A percentile compares a stretch with the other conserved stretches of the same genome.
phyloP scores from a whole-genome alignment of 1,140 invertebrate genomes.

The Eulimnadia texana region DNA sequence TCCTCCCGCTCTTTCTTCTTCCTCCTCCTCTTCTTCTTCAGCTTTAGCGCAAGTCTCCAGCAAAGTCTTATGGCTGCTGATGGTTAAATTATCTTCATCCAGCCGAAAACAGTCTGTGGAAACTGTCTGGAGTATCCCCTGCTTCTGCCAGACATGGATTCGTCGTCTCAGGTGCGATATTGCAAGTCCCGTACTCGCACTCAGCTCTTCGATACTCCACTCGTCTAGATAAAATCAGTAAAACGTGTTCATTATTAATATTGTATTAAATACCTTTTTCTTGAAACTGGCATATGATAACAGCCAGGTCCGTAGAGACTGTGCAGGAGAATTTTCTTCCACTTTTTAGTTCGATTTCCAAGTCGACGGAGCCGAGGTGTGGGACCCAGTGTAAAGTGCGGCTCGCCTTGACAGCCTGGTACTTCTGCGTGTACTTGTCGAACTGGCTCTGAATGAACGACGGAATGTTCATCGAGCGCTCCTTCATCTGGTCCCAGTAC shows the following conservation, averaged over 20 bases:
- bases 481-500: slow-evolving; percentile 95
- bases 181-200: slow-evolving; percentile 66
- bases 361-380: slow-evolving; percentile 76
- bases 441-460: slow-evolving; percentile 62
- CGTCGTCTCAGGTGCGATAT: slow-evolving; percentile 63
- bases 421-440: slow-evolving; percentile 75
- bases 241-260: not conserved
- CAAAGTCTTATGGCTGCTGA: slow-evolving; percentile 22
- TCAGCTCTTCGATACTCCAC: slow-evolving; percentile 72
- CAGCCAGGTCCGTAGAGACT: slow-evolving; percentile 83
- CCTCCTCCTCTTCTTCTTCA: slow-evolving; percentile 76
- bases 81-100: slow-evolving; percentile 48
- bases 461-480: slow-evolving; percentile 80
- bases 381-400: slow-evolving; percentile 87
- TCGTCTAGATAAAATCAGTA: slow-evolving; percentile 35
- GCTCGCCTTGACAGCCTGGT: slow-evolving; percentile 79
- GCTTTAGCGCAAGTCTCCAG: slow-evolving; percentile 31
- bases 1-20: slow-evolving; percentile 74
- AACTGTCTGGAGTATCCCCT: slow-evolving; percentile 60
- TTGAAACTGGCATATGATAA: slow-evolving; percentile 89
- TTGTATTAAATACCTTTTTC: slow-evolving; percentile 47
- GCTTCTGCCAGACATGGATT: slow-evolving; percentile 81
- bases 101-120: slow-evolving; percentile 57
- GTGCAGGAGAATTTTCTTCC: slow-evolving; percentile 63
- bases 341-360: slow-evolving; percentile 73